phyloP scores from a whole-genome alignment of 2,113 vertebrate species.

The Pitta sordida region DNA sequence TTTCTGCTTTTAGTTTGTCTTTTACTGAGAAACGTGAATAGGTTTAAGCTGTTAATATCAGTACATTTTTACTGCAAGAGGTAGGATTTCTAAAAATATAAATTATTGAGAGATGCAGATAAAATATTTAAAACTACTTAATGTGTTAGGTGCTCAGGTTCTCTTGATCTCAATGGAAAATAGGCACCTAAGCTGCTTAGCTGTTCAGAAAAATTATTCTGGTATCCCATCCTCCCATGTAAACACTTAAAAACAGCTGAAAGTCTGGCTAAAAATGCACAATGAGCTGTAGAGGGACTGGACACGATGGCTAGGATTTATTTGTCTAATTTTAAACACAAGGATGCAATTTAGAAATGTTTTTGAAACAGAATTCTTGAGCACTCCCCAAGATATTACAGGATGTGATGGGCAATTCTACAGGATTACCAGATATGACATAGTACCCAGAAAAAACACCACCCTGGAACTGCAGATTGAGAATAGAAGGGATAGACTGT shows the following conservation, averaged over 20 bases:
- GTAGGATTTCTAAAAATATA: slow-evolving; percentile 53
- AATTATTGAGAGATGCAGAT: slow-evolving; percentile 55
- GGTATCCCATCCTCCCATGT: background rate
- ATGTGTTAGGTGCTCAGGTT: slow-evolving; percentile 19
- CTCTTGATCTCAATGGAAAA: slow-evolving; percentile 45
- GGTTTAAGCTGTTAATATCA: slow-evolving; percentile 15
- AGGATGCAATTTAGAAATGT: background rate
- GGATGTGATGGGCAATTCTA: background rate
- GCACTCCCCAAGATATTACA: background rate
- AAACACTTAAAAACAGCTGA: background rate
- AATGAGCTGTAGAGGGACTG: background rate
- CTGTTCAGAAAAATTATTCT: slow-evolving; percentile 27
- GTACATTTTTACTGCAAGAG: slow-evolving; percentile 29
- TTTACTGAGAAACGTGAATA: background rate
- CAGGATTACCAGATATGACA: background rate
- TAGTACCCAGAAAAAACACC: background rate
- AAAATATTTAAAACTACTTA: slow-evolving; percentile 63
- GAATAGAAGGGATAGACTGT: background rate
- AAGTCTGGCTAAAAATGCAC: background rate
- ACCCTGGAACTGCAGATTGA: background rate
- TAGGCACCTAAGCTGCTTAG: slow-evolving; percentile 11
- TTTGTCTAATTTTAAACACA: background rate
- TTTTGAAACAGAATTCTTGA: background rate
- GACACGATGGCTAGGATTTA: background rate
- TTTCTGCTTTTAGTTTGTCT: slow-evolving; percentile 20